Conservation (phyloP, 2,113 vertebrate genomes). For the Platysteira castanea region DNA sequence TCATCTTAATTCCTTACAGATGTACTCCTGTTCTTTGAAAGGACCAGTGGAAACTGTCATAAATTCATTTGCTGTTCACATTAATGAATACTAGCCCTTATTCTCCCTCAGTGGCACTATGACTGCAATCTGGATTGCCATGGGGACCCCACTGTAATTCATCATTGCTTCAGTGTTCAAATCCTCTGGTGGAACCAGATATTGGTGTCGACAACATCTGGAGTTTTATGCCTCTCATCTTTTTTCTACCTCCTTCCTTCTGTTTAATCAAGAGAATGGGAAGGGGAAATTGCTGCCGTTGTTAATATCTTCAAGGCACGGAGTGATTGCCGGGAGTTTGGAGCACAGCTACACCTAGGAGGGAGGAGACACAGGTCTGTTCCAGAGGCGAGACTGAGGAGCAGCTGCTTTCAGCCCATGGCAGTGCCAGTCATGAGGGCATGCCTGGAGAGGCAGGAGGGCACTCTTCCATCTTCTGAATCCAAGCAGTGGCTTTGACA, state of each 20-base stretch:
- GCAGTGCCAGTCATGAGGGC: background rate
- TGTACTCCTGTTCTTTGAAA: slow-evolving; percentile 28
- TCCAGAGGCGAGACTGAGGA: background rate
- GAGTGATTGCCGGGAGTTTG: background rate
- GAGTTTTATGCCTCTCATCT: slow-evolving; percentile 4
- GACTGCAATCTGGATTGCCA: background rate
- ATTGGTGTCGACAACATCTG: slow-evolving; percentile 53
- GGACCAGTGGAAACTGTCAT: slow-evolving; percentile 8
- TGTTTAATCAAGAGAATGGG: slow-evolving; percentile 20
- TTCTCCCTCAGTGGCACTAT: background rate
- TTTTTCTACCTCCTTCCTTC: slow-evolving; percentile 16
- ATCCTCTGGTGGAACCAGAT: slow-evolving; percentile 29
- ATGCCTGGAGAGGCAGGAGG: background rate
- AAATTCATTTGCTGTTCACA: slow-evolving; percentile 34
- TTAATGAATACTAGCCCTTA: slow-evolving; percentile 28
- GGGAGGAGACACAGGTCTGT: background rate
- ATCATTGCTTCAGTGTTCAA: slow-evolving; percentile 1
- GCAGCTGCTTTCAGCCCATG: background rate
- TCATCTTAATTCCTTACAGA: slow-evolving; percentile 51
- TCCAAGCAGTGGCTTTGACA: background rate
- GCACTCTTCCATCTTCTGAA: background rate
- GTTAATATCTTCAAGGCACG: background rate
- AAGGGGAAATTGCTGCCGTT: background rate
- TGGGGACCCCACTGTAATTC: slow-evolving; percentile 4
- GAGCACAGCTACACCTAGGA: background rate